Percentiles rank a stretch among this genome's conserved stretches.
Conservation (phyloP, 2,797 vertebrate species). For the Mormyrus hasselquistii region DNA sequence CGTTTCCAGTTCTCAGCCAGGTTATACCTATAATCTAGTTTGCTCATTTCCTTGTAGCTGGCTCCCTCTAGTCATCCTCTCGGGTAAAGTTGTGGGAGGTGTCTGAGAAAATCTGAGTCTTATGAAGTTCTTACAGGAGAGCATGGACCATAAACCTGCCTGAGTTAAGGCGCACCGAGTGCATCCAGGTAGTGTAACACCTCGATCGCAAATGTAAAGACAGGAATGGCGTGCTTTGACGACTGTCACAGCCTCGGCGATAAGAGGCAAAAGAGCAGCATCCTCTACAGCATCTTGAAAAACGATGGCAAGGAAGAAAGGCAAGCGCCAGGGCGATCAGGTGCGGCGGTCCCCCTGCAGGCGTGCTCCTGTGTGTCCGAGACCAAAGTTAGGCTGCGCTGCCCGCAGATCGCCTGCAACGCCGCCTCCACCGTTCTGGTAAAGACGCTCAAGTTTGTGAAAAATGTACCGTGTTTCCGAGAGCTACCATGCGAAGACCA, state of each 20-base stretch:
- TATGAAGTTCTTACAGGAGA: slow-evolving; percentile 44
- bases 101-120: slow-evolving; percentile 40
- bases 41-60: slow-evolving; percentile 4
- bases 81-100: slow-evolving; percentile 47
- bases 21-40: background rate
- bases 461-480: slow-evolving; percentile 69
- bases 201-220: slow-evolving; percentile 15
- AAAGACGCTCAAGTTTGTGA: slow-evolving; percentile 73
- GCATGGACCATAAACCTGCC: slow-evolving; percentile 57
- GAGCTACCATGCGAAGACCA: slow-evolving; percentile 66
- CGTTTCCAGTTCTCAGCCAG: background rate
- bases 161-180: slow-evolving; percentile 28
- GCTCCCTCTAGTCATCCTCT: slow-evolving; percentile 23
- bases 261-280: slow-evolving; percentile 59
- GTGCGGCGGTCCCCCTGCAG: slow-evolving; percentile 10
- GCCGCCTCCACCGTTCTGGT: slow-evolving; percentile 64
- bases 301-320: slow-evolving; percentile 40
- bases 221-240: slow-evolving; percentile 66
- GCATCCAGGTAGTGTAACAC: slow-evolving; percentile 11
- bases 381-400: slow-evolving; percentile 53
- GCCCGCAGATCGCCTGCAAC: slow-evolving; percentile 62
- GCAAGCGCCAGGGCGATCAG: background rate
- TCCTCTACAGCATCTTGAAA: slow-evolving; percentile 66
- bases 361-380: slow-evolving; percentile 50
- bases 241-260: slow-evolving; percentile 51